phyloP scores from a whole-genome alignment of 2,113 vertebrate species.

The Melospiza georgiana region DNA sequence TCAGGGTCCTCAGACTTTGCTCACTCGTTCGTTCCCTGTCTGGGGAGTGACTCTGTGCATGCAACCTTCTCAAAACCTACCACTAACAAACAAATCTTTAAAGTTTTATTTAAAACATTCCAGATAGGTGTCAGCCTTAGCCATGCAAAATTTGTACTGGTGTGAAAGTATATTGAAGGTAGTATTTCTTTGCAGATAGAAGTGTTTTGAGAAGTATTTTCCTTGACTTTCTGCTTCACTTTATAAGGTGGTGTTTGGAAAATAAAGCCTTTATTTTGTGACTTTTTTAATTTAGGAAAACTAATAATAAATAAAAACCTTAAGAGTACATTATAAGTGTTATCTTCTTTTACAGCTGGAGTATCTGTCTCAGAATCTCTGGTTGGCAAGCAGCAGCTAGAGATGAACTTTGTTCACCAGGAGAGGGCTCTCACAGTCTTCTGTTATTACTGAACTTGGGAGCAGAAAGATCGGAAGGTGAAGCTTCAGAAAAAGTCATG shows the following conservation, averaged over 20 bases:
- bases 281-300: neutral
- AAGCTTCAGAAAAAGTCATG: neutral
- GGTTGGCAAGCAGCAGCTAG: neutral
- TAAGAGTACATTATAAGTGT: neutral
- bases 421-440: conserved; percentile 43
- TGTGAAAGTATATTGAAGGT: neutral
- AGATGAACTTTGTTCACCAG: neutral
- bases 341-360: neutral
- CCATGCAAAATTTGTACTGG: neutral
- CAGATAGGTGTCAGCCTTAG: neutral
- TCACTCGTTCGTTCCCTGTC: neutral
- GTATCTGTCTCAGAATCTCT: neutral
- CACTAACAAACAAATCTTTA: neutral
- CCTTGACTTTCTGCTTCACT: neutral
- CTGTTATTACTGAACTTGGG: neutral
- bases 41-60: neutral
- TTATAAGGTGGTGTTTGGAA: neutral
- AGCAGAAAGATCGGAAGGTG: neutral
- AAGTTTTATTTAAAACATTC: neutral
- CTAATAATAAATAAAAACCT: neutral
- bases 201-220: neutral
- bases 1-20: neutral
- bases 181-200: neutral
- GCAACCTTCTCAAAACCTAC: neutral
- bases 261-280: neutral